A percentile compares a stretch with the other conserved stretches of the same genome.
These are phyloP conservation scores for Clamator glandarius DNA, from an alignment of 2,797 vertebrate genomes.

Conservation along the genomic window DNA sequence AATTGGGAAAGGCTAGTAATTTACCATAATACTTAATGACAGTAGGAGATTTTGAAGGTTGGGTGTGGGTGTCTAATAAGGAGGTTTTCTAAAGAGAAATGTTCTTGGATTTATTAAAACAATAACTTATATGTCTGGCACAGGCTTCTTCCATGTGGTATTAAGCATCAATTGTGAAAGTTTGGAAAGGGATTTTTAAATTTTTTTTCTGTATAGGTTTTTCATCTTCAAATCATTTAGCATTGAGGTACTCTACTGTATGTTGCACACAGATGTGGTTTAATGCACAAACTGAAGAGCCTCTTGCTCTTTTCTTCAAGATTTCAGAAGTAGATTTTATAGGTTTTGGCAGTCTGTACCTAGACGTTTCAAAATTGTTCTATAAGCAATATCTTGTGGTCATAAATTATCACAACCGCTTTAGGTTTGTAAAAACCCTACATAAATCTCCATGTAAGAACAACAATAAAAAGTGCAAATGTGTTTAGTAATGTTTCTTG, in stretches of 20 bases:
- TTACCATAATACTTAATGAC: background rate
- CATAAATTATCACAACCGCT: conserved; percentile 63
- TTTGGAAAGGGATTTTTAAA: background rate
- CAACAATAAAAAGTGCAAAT: conserved; percentile 69
- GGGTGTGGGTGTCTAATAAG: background rate
- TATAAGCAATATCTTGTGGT: conserved; percentile 63
- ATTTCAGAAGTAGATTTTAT: conserved; percentile 59
- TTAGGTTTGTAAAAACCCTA: conserved; percentile 57
- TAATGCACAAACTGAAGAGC: conserved; percentile 12
- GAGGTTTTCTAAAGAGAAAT: background rate
- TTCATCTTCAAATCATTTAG: conserved; percentile 46
- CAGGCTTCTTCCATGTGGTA: background rate
- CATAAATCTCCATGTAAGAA: conserved; percentile 62
- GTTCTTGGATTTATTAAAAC: conserved; percentile 18
- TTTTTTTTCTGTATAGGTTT: background rate
- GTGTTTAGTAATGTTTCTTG: conserved; percentile 57
- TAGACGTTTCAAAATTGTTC: conserved; percentile 60
- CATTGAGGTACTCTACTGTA: conserved; percentile 18
- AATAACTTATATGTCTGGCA: background rate
- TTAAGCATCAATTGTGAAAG: background rate
- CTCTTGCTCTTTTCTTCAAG: conserved; percentile 50
- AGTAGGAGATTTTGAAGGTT: background rate
- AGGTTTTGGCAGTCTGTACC: conserved; percentile 55
- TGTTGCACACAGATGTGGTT: conserved; percentile 62
- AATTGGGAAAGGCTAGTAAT: background rate